Conservation (phyloP, 2,797 vertebrate genomes). For the Polyboroides typus region DNA sequence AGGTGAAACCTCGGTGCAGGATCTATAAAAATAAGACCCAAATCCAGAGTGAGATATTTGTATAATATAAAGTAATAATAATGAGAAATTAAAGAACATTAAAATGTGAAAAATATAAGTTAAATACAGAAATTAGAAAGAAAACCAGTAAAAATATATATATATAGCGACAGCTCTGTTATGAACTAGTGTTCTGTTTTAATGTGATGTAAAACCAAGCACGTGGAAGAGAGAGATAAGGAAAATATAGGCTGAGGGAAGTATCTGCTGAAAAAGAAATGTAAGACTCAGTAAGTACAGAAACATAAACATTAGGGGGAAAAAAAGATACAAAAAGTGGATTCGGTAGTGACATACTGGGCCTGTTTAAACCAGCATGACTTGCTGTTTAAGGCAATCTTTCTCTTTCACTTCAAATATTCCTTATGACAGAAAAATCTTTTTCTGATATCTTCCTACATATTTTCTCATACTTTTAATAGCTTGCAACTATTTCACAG, state of each 20-base stretch:
- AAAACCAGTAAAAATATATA: neutral
- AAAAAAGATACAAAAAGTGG: neutral
- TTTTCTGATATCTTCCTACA: neutral
- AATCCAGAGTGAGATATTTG: neutral
- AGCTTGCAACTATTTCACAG: neutral
- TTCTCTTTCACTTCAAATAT: neutral
- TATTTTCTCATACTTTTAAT: neutral
- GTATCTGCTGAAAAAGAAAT: neutral
- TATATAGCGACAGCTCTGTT: neutral
- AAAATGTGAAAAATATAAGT: neutral
- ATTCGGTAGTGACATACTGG: neutral
- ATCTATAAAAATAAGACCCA: neutral
- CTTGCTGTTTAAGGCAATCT: neutral
- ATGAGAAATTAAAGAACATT: neutral
- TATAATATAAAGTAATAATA: constrained; percentile 7
- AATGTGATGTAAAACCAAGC: constrained; percentile 21
- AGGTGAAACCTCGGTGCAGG: neutral
- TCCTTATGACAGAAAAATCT: neutral
- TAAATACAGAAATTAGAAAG: neutral
- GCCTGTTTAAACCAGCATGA: neutral
- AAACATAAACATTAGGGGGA: neutral
- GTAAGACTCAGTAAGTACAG: neutral
- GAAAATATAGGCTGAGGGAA: neutral
- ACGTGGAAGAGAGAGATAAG: constrained; percentile 28
- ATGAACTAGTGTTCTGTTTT: neutral